Evolutionary conservation across 2,888 invertebrate genomes (phyloP).

Genomic region (Criorhina ranunculi): DNA sequence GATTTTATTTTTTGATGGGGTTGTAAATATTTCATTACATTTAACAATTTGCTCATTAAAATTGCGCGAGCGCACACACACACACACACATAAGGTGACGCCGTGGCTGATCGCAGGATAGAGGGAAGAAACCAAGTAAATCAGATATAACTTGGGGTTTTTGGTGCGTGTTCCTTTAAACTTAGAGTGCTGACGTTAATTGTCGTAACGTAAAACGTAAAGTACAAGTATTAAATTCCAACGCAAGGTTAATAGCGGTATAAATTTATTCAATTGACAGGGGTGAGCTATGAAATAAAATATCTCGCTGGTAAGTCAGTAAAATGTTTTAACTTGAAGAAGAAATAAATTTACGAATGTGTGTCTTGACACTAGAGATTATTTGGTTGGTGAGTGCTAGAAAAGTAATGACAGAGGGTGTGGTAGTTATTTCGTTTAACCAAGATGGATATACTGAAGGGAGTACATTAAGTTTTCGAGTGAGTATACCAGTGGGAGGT

Average conservation of each 20-base stretch:
- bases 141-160: constrained; percentile 43
- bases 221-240: constrained; percentile 8
- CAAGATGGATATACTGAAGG: not conserved
- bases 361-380: constrained; percentile 18
- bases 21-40: constrained; percentile 68
- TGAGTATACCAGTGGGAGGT: too few species aligned
- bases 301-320: constrained; percentile 27
- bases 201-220: constrained; percentile 14
- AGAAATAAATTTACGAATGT: constrained; percentile 36
- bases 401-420: not conserved
- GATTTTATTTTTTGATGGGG: constrained; percentile 27
- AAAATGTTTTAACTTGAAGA: constrained; percentile 19
- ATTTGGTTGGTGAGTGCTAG: not conserved
- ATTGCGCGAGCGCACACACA: constrained; percentile 35
- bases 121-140: constrained; percentile 48
- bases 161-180: not conserved
- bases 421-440: not conserved
- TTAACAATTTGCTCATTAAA: constrained; percentile 69
- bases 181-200: constrained; percentile 27
- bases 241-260: constrained; percentile 48
- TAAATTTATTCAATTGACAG: constrained; percentile 64
- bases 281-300: constrained; percentile 42
- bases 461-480: not conserved
- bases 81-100: constrained; percentile 16
- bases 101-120: constrained; percentile 16